These are phyloP conservation scores for Apodemus agrarius DNA, from an alignment of 2,797 vertebrate species.

Conservation along the genomic window DNA sequence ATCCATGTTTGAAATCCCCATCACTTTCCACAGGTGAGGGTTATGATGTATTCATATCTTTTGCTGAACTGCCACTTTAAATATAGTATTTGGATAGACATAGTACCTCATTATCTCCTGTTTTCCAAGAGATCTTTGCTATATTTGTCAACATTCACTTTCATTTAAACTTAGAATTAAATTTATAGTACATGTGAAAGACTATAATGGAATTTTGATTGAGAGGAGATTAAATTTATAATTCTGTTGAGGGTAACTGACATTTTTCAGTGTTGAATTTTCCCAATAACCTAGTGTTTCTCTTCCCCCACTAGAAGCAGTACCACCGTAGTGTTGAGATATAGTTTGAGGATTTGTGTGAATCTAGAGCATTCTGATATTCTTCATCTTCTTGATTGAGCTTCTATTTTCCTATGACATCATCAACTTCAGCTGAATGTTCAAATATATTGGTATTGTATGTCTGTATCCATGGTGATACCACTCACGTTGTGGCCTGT, in stretches of 20 bases:
- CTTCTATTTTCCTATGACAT: constrained; percentile 19
- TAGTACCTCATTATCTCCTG: not conserved
- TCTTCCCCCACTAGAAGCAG: not conserved
- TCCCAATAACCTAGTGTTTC: not conserved
- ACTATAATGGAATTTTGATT: constrained; percentile 38
- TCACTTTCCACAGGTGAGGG: not conserved
- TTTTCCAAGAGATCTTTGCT: constrained; percentile 27
- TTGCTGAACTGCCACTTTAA: not conserved
- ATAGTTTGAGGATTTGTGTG: constrained; percentile 4
- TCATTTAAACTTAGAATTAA: constrained; percentile 28
- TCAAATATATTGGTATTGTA: not conserved
- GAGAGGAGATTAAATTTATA: constrained; percentile 54
- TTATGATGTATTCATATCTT: not conserved
- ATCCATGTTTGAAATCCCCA: not conserved
- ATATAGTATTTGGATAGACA: not conserved
- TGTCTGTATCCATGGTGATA: not conserved
- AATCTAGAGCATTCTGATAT: not conserved
- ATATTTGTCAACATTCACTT: constrained; percentile 15
- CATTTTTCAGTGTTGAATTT: constrained; percentile 48
- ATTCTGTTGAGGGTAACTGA: constrained; percentile 26
- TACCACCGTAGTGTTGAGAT: not conserved
- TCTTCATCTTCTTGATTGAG: not conserved
- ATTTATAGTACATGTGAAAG: constrained; percentile 23
- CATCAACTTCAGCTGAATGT: not conserved
- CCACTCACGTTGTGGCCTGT: not conserved